Base-by-base conservation (phyloP, 2,797 vertebrate species). In the Pogonophryne albipinna region DNA sequence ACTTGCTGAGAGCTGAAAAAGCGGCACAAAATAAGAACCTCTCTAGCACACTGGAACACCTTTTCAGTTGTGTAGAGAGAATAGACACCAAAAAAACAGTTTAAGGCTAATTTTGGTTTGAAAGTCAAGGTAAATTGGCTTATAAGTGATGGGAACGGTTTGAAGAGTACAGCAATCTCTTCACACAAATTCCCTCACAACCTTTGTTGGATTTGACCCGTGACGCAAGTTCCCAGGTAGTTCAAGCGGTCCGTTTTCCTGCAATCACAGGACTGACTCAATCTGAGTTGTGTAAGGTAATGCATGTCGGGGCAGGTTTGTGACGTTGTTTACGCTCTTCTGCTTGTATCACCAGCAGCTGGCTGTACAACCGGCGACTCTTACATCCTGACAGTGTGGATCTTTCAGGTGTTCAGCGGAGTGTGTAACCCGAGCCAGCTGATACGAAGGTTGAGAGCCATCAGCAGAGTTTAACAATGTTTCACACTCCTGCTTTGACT, bases 341-440 rank as follows among this genome's bases (percentile, higher is more conserved):
- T 44, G 68, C 66, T 73, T 23, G 66, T 79, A 79, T 58, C 58
- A 82, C 50, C 72, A 89, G 83, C 92, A 93, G 90, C 84, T 87
- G 88, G 85, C 74, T 65, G 86, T 79, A 47, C 34, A 17, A 66
- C 53, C 64, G 17, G 56, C 71, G 59, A 57, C 87, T 71, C 76
- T 80, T 76, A 55, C 60, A 74, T 66, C 64, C 71, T 81, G 89
- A 89, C 85, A 67, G 89, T 45, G 71, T 46, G 74, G 85, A 90
- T 89, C 83, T 77, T 92, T 93, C 90, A 91, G 88, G 85, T 89
- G 91, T 23, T 82, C 90, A 71, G 68, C 46, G 79, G 79, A 89
- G 87, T 77, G 89, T 88, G 86, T 73, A 84, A 63, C 79, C 47
- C 44, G 41, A 75, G 89, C 90, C 86, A 83, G 85, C 84, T 85